Evolutionary conservation across 2,797 vertebrate species (phyloP).

Genomic region (Arremon aurantiirostris): DNA sequence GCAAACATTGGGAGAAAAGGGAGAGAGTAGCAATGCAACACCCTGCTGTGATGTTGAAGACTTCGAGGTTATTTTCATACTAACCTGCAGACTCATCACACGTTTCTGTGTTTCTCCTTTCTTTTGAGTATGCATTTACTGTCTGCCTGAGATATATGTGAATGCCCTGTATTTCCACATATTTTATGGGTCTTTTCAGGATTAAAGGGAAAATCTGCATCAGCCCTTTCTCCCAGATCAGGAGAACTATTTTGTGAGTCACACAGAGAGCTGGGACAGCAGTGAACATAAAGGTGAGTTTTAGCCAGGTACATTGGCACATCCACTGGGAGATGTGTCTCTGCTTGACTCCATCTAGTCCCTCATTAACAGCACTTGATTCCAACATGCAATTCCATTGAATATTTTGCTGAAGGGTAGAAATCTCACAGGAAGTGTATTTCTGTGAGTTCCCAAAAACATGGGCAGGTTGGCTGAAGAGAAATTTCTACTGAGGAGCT

Average conservation of each 20-base stretch:
- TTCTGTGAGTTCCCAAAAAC: not conserved
- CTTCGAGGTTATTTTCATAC: not conserved
- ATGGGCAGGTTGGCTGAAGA: not conserved
- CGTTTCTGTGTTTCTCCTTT: not conserved
- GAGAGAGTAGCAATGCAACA: not conserved
- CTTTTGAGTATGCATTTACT: not conserved
- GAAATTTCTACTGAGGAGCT: not conserved
- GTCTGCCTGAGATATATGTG: not conserved
- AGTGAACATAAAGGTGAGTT: not conserved
- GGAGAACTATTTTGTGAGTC: not conserved
- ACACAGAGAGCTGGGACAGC: fast-evolving
- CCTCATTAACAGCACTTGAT: not conserved
- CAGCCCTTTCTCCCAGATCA: not conserved
- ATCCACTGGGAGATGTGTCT: not conserved
- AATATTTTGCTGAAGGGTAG: not conserved
- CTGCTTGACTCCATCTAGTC: not conserved
- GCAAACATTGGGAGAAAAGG: not conserved
- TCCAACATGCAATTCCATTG: not conserved
- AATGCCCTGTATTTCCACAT: not conserved
- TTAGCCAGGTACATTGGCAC: not conserved
- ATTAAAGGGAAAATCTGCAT: not conserved
- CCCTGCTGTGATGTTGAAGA: not conserved
- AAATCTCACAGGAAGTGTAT: not conserved
- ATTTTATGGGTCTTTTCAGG: not conserved
- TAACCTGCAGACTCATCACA: not conserved